Evolutionary conservation across 2,113 vertebrate species (phyloP), one percentile per base, ranked within the genome.

Genomic region (Chaetodon trifascialis): DNA sequence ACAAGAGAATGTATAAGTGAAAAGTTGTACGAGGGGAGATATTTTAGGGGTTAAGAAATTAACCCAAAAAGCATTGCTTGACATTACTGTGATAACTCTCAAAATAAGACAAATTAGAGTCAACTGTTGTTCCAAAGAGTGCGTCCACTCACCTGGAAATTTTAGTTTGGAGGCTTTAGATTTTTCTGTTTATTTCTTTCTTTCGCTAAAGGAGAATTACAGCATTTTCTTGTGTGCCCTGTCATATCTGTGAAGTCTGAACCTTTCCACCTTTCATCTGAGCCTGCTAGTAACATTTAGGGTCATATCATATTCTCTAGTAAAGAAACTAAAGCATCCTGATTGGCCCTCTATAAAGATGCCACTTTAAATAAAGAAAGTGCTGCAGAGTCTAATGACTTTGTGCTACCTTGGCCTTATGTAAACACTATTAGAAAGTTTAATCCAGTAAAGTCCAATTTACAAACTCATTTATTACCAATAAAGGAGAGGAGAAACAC

Each of bases 391-490:
- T 40, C 64, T 66, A 71, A 81, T 40, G 73, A 69, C 76, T 87
- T 80, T 82, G 85, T 71, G 67, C 64, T 70, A 44, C 64, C 76
- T 60, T 73, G 84, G 81, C 72, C 85, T 89, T 89, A 85, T 88
- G 86, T 87, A 91, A 92, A 93, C 91, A 90, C 74, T n/a, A 34
- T 87, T 86, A 82, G 73, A 91, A 92, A 91, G 76, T 89, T 92
- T 86, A 88, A 91, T 92, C 86, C 89, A 90, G 89, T 94, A 91
- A 94, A 95, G 88, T 89, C 86, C 80, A 84, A 94, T 94, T 94
- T 93, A 94, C 87, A 94, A 93, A 94, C 88, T 90, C 84, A 90
- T 94, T 94, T 94, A 92, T 91, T 92, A 93, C 84, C 94, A 91
- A 93, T 95, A 93, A 93, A 95, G 82, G 46, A 62, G 83, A 88